Conservation (phyloP, 1,140 invertebrate species). For the Elymnias hypermnestra region DNA sequence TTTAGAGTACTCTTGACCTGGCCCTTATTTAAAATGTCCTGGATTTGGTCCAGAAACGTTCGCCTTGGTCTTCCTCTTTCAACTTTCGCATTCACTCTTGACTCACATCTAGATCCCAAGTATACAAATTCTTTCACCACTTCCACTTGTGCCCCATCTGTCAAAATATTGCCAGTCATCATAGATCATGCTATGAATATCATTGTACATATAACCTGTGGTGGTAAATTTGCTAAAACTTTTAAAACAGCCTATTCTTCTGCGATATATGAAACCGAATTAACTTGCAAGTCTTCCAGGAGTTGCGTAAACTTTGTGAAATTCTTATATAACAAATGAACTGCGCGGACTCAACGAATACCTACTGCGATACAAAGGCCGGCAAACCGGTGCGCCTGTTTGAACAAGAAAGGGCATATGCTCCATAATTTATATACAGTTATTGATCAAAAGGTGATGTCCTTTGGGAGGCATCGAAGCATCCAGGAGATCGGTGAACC, state of each 20-base stretch:
- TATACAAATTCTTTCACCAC: no score
- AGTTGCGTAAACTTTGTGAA: conserved; percentile 19
- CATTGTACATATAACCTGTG: no score
- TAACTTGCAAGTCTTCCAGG: conserved; percentile 15
- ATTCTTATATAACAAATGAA: conserved; percentile 28
- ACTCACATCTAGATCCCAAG: no score
- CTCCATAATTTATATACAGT: conserved; percentile 70
- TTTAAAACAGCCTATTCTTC: conserved; percentile 12
- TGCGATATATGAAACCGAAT: conserved; percentile 7
- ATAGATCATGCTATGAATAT: no score
- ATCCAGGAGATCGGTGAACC: conserved; percentile 47
- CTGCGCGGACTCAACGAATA: conserved; percentile 47
- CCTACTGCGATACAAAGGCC: conserved; percentile 48
- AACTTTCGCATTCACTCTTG: no score
- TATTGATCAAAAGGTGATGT: conserved; percentile 73
- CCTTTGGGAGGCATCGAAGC: conserved; percentile 65
- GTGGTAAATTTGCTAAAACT: no score
- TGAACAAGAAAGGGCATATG: conserved; percentile 69
- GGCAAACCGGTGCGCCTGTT: conserved; percentile 51
- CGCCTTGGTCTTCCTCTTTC: no score
- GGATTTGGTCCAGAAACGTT: no score
- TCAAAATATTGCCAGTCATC: no score
- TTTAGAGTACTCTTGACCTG: no score
- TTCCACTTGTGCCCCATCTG: no score
- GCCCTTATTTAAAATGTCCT: no score